Base-by-base conservation (phyloP, 2,113 vertebrate species). In the Stercorarius parasiticus region DNA sequence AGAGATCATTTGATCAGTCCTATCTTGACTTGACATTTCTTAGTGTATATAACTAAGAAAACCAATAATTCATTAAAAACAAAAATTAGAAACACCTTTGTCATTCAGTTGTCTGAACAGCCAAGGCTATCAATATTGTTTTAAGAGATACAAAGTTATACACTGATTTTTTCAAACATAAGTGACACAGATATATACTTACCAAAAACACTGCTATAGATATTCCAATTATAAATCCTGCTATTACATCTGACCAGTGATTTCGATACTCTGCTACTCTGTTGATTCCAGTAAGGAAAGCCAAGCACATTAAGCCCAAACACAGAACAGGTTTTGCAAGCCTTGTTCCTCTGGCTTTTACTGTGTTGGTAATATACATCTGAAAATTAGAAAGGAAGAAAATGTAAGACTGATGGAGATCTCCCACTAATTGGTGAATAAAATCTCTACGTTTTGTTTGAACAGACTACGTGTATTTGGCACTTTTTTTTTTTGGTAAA, bases 181-280 rank as follows among this genome's bases (percentile, higher is more conserved):
- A 85, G 36, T 18, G 58, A 87, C 53, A 88, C 6, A 81, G 40
- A 92, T 14, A 64, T 6, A 26, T 81, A 98, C 99, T 99, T 98
- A 99, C 99, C 98, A 99, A 98, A 97, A 99, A 99, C 2, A 99
- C 98, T 95, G 99, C 99, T 95, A 99, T 99, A 94, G 99, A 99
- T 64, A 98, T 98, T 64, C 99, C 99, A 5, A 99, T 99, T 97
- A 99, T 93, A 95, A 99, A 99, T 89, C 99, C 99, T 29, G 99
- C 99, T 94, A 99, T 99, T 97, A 99, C 99, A 84, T 99, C 99
- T 13, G 99, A 99, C 99, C 99, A 99, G 93, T 99, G 99, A 98
- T 99, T 99, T 76, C 99, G 99, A 97, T 99, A 99, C 95, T 99
- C 99, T 45, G 99, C 99, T 96, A 99, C 99, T 89, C 99, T 98